Evolutionary conservation across 2,113 vertebrate genomes (phyloP).

Genomic region (Cyphomyrus plagiostoma): DNA sequence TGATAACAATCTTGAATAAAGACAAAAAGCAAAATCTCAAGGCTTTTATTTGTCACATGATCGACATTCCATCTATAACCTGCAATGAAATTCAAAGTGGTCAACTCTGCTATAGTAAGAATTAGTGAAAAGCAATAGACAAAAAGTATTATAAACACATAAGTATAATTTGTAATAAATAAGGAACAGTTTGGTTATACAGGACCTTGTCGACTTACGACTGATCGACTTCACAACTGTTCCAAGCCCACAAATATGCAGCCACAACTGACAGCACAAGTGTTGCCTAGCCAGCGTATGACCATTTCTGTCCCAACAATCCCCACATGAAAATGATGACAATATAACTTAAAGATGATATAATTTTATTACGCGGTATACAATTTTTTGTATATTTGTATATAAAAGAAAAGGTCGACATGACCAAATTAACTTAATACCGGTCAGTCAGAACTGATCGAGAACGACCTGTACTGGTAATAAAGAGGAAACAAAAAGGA

Average conservation of each 20-base stretch:
- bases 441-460: no score
- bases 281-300: not conserved
- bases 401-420: no score
- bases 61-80: not conserved
- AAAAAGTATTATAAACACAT: not conserved
- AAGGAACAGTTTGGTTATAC: not conserved
- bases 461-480: not conserved
- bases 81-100: not conserved
- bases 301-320: not conserved
- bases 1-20: not conserved
- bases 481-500: not conserved
- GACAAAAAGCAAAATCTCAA: not conserved
- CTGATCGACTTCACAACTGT: not conserved
- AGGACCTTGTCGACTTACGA: not conserved
- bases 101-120: not conserved
- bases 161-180: not conserved
- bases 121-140: not conserved
- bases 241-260: not conserved
- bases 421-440: no score
- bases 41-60: not conserved
- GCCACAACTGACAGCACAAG: not conserved
- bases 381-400: no score
- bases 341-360: not conserved
- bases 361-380: no score
- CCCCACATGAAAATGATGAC: not conserved